Percentiles rank a stretch among this genome's conserved stretches.
These are phyloP conservation scores for Polymixis lichenea DNA, from an alignment of 2,888 invertebrate species.

Conservation along the genomic window DNA sequence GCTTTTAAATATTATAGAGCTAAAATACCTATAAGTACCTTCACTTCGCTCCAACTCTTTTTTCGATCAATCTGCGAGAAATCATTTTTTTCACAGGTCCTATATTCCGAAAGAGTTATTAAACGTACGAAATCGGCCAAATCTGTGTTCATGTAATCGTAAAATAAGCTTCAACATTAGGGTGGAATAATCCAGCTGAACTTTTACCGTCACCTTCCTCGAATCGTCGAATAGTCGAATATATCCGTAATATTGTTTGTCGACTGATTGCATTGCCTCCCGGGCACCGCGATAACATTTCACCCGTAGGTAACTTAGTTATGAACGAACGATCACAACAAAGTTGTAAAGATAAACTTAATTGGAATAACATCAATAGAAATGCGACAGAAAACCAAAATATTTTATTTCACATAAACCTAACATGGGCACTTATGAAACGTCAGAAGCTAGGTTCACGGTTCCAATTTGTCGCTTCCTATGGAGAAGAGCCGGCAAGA, in stretches of 20 bases:
- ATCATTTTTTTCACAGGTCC: background rate
- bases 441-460: too few relatives aligned
- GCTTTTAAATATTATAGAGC: background rate
- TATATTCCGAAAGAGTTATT: background rate
- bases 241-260: constrained; percentile 40
- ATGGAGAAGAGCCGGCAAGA: too few relatives aligned
- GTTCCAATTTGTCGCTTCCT: too few relatives aligned
- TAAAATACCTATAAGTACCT: background rate
- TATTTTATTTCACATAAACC: too few relatives aligned
- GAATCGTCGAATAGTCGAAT: constrained; percentile 5
- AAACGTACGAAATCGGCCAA: background rate
- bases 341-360: constrained; percentile 55
- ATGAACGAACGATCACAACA: constrained; percentile 48
- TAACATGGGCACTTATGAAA: too few relatives aligned
- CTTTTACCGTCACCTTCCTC: background rate
- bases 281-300: constrained; percentile 40
- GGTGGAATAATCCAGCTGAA: background rate
- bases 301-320: constrained; percentile 54
- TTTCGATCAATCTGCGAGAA: background rate
- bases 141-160: background rate
- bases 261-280: constrained; percentile 35
- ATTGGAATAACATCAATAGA: constrained; percentile 51
- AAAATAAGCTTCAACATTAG: background rate
- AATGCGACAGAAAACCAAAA: background rate
- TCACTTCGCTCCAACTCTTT: background rate